Base-by-base conservation (phyloP, 2,113 vertebrate genomes). In the Etheostoma spectabile region DNA sequence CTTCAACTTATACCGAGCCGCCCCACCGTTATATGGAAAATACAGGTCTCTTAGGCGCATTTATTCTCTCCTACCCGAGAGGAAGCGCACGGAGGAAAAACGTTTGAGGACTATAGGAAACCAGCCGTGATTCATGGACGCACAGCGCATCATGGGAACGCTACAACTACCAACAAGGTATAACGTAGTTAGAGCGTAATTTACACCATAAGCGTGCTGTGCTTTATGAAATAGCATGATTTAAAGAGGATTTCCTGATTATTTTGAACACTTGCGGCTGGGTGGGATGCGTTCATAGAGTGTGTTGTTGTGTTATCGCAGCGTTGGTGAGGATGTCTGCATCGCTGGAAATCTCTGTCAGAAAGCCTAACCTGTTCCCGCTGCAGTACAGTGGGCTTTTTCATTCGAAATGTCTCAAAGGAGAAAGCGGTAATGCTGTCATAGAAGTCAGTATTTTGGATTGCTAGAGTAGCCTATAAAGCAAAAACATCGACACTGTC, bases 131-230 rank as follows among this genome's bases (percentile, higher is more conserved):
- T 86, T 69, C 83, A 61, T 65, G 76, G 77, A 82, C 77, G 80
- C 1, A 22, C 55, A 12, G 78, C 61, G 69, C 88, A 89, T 80
- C 77, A 92, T 84, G 86, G 85, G 53, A 65, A 79, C 46, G 69
- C 78, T 79, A 71, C 88, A 72, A 85, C 83, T 74, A 76, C 74
- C 81, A 77, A 83, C 72, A 89, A 92, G 91, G 92, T 92, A 91
- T 4, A 60, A 35, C 16, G 42, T 16, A 11, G 74, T 24, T 60
- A 79, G 45, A 53, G 38, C 21, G 53, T 30, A 6, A 19, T 22
- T 42, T 22, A 8, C 51, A 53, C 24, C 16, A 2, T 68, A 3
- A 15, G 33, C 42, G 33, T 10, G 35, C 11, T 19, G 14, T 8
- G 33, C 18, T 3, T 21, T 48, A 4, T 69, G 1, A 52, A 14